Evolutionary conservation across 2,797 vertebrate species (phyloP).

Genomic region (Sciurus vulgaris): DNA sequence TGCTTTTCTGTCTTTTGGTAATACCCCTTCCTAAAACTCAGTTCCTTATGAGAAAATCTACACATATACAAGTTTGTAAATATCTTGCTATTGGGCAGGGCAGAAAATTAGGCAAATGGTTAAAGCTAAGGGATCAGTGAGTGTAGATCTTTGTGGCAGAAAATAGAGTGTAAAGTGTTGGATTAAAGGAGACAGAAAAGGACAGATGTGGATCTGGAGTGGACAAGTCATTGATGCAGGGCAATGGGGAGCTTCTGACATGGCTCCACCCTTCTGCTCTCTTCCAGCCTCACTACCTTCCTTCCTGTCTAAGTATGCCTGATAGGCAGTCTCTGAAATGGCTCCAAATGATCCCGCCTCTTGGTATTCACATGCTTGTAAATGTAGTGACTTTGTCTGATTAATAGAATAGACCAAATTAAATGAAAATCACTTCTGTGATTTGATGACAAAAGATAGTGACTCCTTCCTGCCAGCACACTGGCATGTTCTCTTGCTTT

Average conservation of each 20-base stretch:
- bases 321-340: not conserved
- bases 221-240: not conserved
- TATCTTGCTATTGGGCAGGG: not conserved
- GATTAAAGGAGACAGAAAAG: not conserved
- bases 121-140: not conserved
- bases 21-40: not conserved
- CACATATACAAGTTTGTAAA: not conserved
- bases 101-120: not conserved
- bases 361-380: not conserved
- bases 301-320: not conserved
- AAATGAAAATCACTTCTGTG: not conserved
- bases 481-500: not conserved
- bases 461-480: not conserved
- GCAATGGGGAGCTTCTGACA: not conserved
- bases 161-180: not conserved
- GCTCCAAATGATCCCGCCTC: not conserved
- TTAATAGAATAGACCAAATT: not conserved
- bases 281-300: not conserved
- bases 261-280: not conserved
- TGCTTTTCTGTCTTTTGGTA: not conserved
- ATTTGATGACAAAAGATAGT: not conserved
- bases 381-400: not conserved
- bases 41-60: not conserved
- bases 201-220: not conserved
- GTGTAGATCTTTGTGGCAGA: not conserved